Evolutionary conservation across 2,113 vertebrate species (phyloP).

Genomic region (Uropsilus gracilis): DNA sequence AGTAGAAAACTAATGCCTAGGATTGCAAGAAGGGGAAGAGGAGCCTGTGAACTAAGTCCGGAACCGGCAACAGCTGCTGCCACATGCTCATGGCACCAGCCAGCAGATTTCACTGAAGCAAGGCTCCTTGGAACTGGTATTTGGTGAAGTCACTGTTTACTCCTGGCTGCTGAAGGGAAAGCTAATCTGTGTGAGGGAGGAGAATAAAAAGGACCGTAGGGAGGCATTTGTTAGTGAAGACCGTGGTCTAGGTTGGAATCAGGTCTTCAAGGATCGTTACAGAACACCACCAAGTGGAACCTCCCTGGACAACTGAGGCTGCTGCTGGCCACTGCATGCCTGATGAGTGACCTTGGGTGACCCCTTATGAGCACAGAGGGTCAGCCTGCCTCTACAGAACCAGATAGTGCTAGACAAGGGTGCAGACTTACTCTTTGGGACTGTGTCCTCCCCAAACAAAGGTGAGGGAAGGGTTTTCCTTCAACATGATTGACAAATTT

Average conservation of each 20-base stretch:
- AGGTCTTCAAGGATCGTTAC: not conserved
- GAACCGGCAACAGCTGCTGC: no score
- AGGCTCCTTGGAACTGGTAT: not conserved
- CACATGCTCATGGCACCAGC: no score
- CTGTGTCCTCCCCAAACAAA: not conserved
- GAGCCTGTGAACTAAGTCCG: no score
- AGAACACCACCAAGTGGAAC: not conserved
- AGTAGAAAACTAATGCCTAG: no score
- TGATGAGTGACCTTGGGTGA: no score
- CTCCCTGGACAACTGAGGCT: rapidly evolving
- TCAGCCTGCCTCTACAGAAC: not conserved
- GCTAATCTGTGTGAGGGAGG: not conserved
- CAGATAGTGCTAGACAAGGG: not conserved
- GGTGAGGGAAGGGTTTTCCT: no score
- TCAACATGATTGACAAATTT: not conserved
- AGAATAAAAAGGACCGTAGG: not conserved
- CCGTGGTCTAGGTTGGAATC: not conserved
- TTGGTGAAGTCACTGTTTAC: not conserved
- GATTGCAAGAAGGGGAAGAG: no score
- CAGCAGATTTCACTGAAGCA: no score
- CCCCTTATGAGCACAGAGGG: not conserved
- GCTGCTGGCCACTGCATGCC: no score
- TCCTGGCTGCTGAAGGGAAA: not conserved
- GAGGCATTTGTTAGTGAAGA: not conserved
- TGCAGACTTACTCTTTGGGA: no score